Percentiles rank a stretch among this genome's conserved stretches.
These are phyloP conservation scores for Orbicella faveolata DNA, from an alignment of 64 coral and sea anemone genomes.

Conservation along the genomic window DNA sequence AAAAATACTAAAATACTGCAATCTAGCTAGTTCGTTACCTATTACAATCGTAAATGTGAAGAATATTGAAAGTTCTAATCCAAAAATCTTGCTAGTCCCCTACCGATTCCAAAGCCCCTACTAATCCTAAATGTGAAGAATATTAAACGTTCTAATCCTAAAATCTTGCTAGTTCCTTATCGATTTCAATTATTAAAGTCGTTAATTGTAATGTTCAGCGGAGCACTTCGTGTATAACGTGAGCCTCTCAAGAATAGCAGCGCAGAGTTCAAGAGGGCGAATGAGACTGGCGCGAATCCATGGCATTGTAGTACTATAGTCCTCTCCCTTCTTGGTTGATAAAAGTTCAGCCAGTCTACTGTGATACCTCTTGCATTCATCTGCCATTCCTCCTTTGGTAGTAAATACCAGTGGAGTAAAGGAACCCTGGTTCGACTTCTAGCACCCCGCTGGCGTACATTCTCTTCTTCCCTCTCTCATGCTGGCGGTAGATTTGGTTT, in stretches of 20 bases:
- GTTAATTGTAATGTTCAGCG: no score
- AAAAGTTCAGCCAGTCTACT: slow-evolving; percentile 63
- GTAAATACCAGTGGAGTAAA: slow-evolving; percentile 52
- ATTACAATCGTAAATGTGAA: neutral
- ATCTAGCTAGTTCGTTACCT: no score
- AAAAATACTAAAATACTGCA: no score
- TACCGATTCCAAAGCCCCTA: neutral
- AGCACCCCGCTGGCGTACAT: neutral
- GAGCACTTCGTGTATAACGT: neutral
- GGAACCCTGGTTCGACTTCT: neutral
- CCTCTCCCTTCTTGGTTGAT: slow-evolving; percentile 46
- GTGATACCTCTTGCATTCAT: slow-evolving; percentile 53
- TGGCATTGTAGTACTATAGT: slow-evolving; percentile 50
- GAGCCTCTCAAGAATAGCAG: no score
- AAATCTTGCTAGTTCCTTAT: neutral
- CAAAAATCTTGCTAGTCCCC: neutral
- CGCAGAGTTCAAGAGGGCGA: no score
- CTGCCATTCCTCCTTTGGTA: slow-evolving; percentile 45
- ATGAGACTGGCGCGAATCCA: slow-evolving; percentile 11
- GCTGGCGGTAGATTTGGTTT: no score
- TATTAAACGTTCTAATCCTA: neutral
- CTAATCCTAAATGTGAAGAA: neutral
- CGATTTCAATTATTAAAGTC: no score
- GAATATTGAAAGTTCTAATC: neutral
- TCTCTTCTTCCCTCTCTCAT: no score